Conservation (phyloP, 2,797 vertebrate genomes). For the Schizopygopsis pylzovi region DNA sequence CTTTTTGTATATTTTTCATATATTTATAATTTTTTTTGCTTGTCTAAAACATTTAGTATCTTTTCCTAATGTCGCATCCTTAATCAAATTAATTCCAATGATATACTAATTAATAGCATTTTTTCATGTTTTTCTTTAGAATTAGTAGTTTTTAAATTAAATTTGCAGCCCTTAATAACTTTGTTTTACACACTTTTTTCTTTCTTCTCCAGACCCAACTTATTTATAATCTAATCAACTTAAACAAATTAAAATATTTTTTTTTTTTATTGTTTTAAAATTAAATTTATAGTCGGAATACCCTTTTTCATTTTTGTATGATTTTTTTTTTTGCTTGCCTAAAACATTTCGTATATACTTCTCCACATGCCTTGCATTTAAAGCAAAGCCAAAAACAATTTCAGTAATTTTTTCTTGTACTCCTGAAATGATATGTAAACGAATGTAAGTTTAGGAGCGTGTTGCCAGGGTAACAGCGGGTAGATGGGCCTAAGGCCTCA, state of each 20-base stretch:
- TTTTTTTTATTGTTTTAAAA: background rate
- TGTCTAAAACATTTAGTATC: too few species aligned
- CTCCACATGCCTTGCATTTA: background rate
- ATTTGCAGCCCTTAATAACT: background rate
- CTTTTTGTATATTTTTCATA: too few species aligned
- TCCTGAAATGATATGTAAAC: slow-evolving; percentile 18
- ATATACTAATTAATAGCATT: background rate
- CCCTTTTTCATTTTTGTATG: background rate
- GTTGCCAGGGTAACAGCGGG: slow-evolving; percentile 80
- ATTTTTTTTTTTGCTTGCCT: background rate
- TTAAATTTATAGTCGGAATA: background rate
- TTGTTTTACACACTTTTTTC: background rate
- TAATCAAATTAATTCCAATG: background rate
- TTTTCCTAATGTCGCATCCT: background rate
- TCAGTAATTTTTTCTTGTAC: background rate
- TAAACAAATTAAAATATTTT: too few species aligned
- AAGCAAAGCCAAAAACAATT: background rate
- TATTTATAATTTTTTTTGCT: background rate
- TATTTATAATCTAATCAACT: background rate
- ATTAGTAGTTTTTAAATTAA: background rate
- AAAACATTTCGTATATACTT: background rate
- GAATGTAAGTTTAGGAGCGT: slow-evolving; percentile 48
- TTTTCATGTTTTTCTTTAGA: background rate
- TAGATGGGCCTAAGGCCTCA: slow-evolving; percentile 78
- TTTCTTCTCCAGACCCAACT: background rate